phyloP scores from a whole-genome alignment of 2,888 invertebrate species.

The Lasius platythorax region DNA sequence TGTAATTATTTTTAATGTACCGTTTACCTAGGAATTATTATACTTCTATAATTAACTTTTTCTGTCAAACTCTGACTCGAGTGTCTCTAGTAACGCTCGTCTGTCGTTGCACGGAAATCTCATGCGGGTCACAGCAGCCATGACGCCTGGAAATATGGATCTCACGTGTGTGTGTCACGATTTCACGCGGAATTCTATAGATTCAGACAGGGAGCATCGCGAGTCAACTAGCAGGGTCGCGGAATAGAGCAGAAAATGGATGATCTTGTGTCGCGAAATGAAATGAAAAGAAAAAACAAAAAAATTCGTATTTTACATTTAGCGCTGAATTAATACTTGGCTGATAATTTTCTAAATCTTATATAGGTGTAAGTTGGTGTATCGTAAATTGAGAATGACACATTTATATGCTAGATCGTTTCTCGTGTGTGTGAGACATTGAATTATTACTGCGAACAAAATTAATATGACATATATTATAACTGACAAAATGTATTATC shows the following conservation, averaged over 20 bases:
- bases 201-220: constrained; percentile 31
- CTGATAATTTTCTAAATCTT: constrained; percentile 1
- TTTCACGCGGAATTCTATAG: constrained; percentile 39
- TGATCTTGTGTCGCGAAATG: constrained; percentile 3
- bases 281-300: neutral
- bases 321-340: neutral
- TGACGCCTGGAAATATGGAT: constrained; percentile 53
- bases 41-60: constrained; percentile 19
- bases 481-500: constrained; percentile 1
- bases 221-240: constrained; percentile 1
- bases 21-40: neutral
- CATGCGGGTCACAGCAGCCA: constrained; percentile 37
- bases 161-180: constrained; percentile 33
- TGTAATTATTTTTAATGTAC: neutral
- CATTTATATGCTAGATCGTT: neutral
- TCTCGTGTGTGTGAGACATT: neutral
- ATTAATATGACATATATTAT: neutral
- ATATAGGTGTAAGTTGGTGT: constrained; percentile 12
- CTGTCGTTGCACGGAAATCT: constrained; percentile 40
- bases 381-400: constrained; percentile 17
- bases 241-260: constrained; percentile 5
- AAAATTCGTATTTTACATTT: neutral
- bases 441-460: constrained; percentile 25
- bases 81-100: constrained; percentile 28
- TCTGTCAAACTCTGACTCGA: constrained; percentile 39